phyloP scores from a whole-genome alignment of 2,888 invertebrate genomes.

The Empis livida region DNA sequence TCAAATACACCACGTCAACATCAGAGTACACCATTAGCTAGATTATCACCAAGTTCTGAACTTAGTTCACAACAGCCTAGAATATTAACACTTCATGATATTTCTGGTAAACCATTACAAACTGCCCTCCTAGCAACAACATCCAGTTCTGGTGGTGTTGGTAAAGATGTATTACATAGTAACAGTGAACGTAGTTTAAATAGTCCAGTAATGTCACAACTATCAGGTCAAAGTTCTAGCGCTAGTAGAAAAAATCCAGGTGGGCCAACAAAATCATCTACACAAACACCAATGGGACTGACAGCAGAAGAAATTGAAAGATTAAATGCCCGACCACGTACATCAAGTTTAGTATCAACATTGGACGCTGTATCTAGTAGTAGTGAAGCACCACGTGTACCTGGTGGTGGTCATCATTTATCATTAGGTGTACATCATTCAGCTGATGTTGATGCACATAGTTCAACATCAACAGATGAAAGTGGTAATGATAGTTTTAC shows the following conservation, averaged over 20 bases:
- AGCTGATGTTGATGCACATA: constrained; percentile 55
- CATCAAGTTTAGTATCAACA: constrained; percentile 82
- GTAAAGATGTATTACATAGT: constrained; percentile 78
- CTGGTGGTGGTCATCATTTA: constrained; percentile 52
- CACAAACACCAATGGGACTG: constrained; percentile 66
- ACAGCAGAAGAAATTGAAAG: constrained; percentile 90
- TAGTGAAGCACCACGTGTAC: constrained; percentile 63
- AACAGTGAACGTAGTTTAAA: constrained; percentile 85
- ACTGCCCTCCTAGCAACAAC: constrained; percentile 80
- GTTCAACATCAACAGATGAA: constrained; percentile 79
- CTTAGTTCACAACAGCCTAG: constrained; percentile 82
- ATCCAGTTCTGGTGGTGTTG: constrained; percentile 76
- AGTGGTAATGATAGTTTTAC: constrained; percentile 96
- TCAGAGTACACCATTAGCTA: constrained; percentile 81
- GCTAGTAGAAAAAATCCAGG: constrained; percentile 62
- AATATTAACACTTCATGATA: constrained; percentile 85
- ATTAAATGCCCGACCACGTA: constrained; percentile 73
- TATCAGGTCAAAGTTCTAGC: constrained; percentile 75
- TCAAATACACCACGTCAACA: constrained; percentile 57
- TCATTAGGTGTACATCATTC: constrained; percentile 61
- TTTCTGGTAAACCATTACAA: constrained; percentile 84
- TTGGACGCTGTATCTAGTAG: constrained; percentile 89
- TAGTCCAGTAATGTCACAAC: constrained; percentile 83
- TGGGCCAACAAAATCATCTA: constrained; percentile 53
- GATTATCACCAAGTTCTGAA: constrained; percentile 85